Evolutionary conservation across 2,113 vertebrate genomes (phyloP), one percentile per base, ranked within the genome.

Genomic region (Cepphus grylle): DNA sequence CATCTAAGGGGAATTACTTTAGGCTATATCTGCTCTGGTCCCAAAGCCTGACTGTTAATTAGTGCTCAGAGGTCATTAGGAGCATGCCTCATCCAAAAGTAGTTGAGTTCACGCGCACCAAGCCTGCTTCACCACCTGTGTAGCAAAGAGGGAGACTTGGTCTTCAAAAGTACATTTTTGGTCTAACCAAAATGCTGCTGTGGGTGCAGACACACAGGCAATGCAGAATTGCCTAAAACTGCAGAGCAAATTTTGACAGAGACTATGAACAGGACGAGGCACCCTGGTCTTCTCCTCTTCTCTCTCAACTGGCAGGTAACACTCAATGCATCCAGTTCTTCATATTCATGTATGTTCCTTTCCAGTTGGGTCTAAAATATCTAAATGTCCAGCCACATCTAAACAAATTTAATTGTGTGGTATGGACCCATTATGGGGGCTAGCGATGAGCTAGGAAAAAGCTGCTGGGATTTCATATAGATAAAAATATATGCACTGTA

Each of bases 331-430:
- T 56, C 30, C 30, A 63, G 12, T 55, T 47, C 27, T 62, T 61
- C 23, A 11, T 71, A 10, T 12, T 78, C 4, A 6, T 0, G 0
- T 38, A 3, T 22, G 3, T 19, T 67, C 45, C 19, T 7, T 77
- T 91, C 40, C 67, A 38, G 0, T 0, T 30, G 26, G 6, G 4
- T 53, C 22, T 55, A 55, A 91, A 92, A 71, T 15, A 14, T 29
- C 8, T 32, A 38, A 56, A 26, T 23, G 8, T 49, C 30, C 26
- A 25, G 4, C 30, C 65, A 30, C 2, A 8, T 27, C 34, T 85
- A 40, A 69, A 38, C 12, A 49, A 59, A 92, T 74, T 27, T 19
- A 66, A 25, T 23, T 72, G 11, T 8, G 7, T 13, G 16, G 3
- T 21, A 3, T 15, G 40, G 49, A 15, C 1, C 3, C 6, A 4